A percentile compares a stretch with the other conserved stretches of the same genome.
Evolutionary conservation across 2,888 invertebrate species (phyloP).

Genomic region (Acleris cristana): DNA sequence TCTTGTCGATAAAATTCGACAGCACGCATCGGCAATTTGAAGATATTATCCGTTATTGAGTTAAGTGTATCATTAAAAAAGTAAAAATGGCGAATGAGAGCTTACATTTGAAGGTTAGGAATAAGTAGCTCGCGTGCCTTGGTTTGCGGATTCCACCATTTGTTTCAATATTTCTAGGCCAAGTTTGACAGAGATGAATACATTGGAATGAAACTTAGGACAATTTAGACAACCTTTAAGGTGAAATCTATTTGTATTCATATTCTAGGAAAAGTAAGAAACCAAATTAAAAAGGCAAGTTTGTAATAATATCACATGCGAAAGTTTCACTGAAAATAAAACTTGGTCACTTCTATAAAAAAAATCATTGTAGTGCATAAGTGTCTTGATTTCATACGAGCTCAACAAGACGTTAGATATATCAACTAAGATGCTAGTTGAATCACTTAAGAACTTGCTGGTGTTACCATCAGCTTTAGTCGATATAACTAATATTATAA

Average conservation of each 20-base stretch:
- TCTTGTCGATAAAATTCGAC: conserved; percentile 29
- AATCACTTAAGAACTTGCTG: too few relatives aligned
- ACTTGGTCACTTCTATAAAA: too few relatives aligned
- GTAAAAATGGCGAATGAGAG: conserved; percentile 22
- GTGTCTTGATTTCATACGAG: too few relatives aligned
- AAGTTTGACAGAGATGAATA: conserved; percentile 20
- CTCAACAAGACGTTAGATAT: too few relatives aligned
- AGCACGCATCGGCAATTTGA: conserved; percentile 36
- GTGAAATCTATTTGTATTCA: background rate
- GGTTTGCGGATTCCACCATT: conserved; percentile 8
- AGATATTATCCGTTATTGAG: conserved; percentile 35
- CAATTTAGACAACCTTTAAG: background rate
- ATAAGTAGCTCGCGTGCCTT: conserved; percentile 24
- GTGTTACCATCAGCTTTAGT: too few relatives aligned
- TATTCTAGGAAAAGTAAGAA: too few relatives aligned
- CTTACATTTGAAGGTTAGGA: conserved; percentile 21
- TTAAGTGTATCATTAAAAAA: conserved; percentile 33
- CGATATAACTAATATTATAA: too few relatives aligned
- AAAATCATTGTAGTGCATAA: too few relatives aligned
- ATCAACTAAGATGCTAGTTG: too few relatives aligned
- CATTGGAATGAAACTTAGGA: background rate
- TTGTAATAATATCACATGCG: too few relatives aligned
- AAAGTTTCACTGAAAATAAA: too few relatives aligned
- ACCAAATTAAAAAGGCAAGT: too few relatives aligned
- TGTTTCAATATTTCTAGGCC: conserved; percentile 23